phyloP scores from a whole-genome alignment of 2,113 vertebrate genomes.

The Labeo rohita region DNA sequence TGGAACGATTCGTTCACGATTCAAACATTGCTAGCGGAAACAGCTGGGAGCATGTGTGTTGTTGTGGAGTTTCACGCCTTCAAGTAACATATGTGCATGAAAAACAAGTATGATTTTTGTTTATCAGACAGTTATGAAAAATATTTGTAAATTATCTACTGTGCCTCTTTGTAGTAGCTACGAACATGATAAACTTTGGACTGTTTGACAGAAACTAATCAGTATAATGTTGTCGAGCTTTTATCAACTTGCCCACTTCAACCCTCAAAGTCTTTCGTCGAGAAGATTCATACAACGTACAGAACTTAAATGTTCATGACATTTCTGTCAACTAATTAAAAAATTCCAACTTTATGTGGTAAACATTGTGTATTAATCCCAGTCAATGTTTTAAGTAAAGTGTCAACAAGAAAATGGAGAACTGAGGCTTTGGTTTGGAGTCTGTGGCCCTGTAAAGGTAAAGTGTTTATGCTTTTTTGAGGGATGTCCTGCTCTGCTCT shows the following conservation, averaged over 20 bases:
- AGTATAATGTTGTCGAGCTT: background rate
- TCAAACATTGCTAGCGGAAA: background rate
- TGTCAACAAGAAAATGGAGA: background rate
- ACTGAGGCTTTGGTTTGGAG: background rate
- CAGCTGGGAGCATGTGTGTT: background rate
- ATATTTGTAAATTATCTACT: background rate
- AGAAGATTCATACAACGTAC: background rate
- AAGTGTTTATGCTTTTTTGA: slow-evolving; percentile 24
- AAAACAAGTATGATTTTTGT: background rate
- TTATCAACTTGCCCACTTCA: background rate
- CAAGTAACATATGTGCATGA: background rate
- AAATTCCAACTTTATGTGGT: rapidly evolving
- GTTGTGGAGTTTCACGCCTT: background rate
- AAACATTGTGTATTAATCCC: background rate
- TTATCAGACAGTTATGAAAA: background rate
- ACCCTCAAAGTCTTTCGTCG: background rate
- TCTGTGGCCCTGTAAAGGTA: background rate
- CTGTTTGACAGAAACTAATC: background rate
- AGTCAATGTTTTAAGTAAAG: background rate
- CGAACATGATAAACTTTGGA: background rate
- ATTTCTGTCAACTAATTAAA: background rate
- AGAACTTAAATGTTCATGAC: background rate
- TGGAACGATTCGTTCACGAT: background rate
- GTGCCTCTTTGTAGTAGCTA: background rate
- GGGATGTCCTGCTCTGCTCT: slow-evolving; percentile 66